phyloP scores from a whole-genome alignment of 2,888 invertebrate genomes.

The Lepidochrysops patricia region DNA sequence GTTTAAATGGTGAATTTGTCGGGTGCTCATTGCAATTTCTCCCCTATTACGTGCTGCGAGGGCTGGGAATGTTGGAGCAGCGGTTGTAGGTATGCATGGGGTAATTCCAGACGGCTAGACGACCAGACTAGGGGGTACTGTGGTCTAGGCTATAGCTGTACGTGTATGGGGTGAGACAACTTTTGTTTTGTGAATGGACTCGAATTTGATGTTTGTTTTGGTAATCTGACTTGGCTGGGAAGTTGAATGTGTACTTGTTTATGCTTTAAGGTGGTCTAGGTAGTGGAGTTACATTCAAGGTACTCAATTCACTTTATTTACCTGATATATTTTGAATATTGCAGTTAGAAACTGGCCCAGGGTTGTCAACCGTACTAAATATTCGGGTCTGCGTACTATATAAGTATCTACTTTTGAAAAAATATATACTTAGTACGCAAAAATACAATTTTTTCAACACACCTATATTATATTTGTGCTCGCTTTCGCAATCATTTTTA shows the following conservation, averaged over 20 bases:
- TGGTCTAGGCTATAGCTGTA: slow-evolving; percentile 21
- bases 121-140: slow-evolving; percentile 32
- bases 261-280: background rate
- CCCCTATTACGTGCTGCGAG: slow-evolving; percentile 19
- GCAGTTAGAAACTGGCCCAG: too few relatives aligned
- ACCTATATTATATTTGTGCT: too few relatives aligned
- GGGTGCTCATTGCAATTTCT: slow-evolving; percentile 19
- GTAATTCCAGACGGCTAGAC: slow-evolving; percentile 33
- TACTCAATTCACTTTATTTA: background rate
- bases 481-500: too few relatives aligned
- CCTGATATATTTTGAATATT: too few relatives aligned
- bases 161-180: slow-evolving; percentile 15
- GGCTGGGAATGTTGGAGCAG: slow-evolving; percentile 17
- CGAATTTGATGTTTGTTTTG: slow-evolving; percentile 12
- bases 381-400: too few relatives aligned
- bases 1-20: slow-evolving; percentile 13
- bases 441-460: too few relatives aligned
- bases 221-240: slow-evolving; percentile 2
- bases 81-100: slow-evolving; percentile 22
- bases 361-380: too few relatives aligned
- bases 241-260: background rate
- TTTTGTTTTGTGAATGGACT: slow-evolving; percentile 14
- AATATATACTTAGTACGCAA: too few relatives aligned
- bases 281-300: background rate
- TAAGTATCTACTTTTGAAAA: too few relatives aligned